Conservation (phyloP, 2,113 vertebrate species). For the Fregata magnificens region DNA sequence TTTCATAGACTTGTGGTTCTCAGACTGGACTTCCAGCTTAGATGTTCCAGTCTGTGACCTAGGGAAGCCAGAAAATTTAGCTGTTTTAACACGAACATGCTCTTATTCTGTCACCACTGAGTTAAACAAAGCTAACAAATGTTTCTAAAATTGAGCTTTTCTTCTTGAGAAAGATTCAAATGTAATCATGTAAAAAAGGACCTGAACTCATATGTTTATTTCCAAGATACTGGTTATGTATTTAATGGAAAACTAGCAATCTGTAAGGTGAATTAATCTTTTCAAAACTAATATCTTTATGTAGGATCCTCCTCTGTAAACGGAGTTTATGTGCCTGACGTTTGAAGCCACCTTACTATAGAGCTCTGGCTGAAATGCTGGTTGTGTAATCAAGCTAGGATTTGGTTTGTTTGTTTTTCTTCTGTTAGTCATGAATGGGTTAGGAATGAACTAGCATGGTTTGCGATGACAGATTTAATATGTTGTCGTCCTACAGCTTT, state of each 20-base stretch:
- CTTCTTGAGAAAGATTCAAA: background rate
- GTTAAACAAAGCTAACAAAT: background rate
- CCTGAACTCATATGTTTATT: background rate
- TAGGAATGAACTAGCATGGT: background rate
- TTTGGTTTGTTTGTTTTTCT: slow-evolving; percentile 8
- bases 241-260: background rate
- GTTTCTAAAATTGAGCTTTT: background rate
- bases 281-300: background rate
- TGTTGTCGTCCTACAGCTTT: background rate
- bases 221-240: background rate
- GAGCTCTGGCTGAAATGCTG: background rate
- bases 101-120: background rate
- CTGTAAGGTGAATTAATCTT: background rate
- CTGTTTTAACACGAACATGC: background rate
- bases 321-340: background rate
- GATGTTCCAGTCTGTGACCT: background rate
- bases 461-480: slow-evolving; percentile 12
- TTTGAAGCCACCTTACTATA: background rate
- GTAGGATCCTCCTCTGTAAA: background rate
- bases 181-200: background rate
- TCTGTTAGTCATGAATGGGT: slow-evolving; percentile 14
- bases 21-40: background rate
- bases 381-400: slow-evolving; percentile 12
- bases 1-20: background rate
- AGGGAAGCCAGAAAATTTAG: background rate